A percentile compares a stretch with the other conserved stretches of the same genome.
These are phyloP conservation scores for Mesopsocus fuscifrons DNA, from an alignment of 2,888 invertebrate genomes.

Conservation along the genomic window DNA sequence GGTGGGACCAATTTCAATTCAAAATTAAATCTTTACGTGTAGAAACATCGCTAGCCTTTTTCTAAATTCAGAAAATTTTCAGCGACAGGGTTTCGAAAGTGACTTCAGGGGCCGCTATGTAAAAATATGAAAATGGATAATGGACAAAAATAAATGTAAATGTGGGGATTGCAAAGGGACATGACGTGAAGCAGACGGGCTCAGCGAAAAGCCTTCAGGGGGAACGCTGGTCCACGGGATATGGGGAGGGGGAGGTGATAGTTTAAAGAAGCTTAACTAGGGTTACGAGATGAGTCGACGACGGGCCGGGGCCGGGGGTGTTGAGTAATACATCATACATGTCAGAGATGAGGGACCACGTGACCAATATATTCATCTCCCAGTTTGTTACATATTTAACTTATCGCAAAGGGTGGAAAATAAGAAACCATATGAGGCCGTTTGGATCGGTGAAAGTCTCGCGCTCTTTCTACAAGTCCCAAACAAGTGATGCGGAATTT, in stretches of 20 bases:
- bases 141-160: too few species aligned
- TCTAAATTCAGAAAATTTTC: too few species aligned
- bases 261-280: constrained; percentile 10
- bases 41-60: too few species aligned
- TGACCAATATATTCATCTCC: constrained; percentile 9
- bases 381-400: constrained; percentile 7
- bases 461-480: not conserved
- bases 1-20: too few species aligned
- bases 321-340: constrained; percentile 9
- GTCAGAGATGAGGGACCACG: constrained; percentile 9
- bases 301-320: not conserved
- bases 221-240: too few species aligned
- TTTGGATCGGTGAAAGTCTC: not conserved
- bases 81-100: too few species aligned
- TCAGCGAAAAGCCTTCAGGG: too few species aligned
- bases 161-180: too few species aligned
- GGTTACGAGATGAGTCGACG: constrained; percentile 9
- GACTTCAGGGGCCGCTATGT: too few species aligned
- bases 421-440: not conserved
- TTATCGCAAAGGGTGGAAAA: not conserved
- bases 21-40: too few species aligned
- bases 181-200: too few species aligned
- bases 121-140: too few species aligned
- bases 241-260: not conserved
- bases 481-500: constrained; percentile 10